These are phyloP conservation scores for Anguilla rostrata DNA, from an alignment of 2,113 vertebrate genomes.

Conservation along the genomic window DNA sequence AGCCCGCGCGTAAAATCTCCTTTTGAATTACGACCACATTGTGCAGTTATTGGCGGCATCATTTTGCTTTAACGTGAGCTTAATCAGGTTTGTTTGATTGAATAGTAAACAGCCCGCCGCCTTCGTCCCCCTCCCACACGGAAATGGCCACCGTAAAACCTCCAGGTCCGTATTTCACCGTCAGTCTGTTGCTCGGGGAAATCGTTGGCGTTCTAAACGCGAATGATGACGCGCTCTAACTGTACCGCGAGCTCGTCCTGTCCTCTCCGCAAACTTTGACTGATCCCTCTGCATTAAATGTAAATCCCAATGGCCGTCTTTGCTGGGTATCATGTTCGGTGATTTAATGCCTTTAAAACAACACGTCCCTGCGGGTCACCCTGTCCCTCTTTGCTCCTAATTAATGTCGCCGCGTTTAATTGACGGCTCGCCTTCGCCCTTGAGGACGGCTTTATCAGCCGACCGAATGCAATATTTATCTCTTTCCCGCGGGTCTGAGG, in stretches of 20 bases:
- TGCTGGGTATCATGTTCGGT: neutral
- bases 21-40: neutral
- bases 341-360: neutral
- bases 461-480: conserved; percentile 55
- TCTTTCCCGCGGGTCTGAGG: conserved; percentile 37
- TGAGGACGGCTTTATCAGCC: conserved; percentile 51
- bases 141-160: neutral
- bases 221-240: neutral
- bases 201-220: neutral
- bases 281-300: neutral
- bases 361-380: neutral
- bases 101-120: neutral
- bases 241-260: neutral
- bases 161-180: neutral
- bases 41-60: neutral
- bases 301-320: neutral
- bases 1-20: neutral
- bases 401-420: conserved; percentile 53
- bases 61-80: neutral
- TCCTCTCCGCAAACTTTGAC: neutral
- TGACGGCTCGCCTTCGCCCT: conserved; percentile 44
- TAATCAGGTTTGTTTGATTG: neutral
- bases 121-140: neutral
- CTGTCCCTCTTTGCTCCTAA: conserved; percentile 15
- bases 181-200: neutral